Percentiles rank a stretch among this genome's conserved stretches.
These are phyloP conservation scores for Plagodis pulveraria DNA, from an alignment of 2,888 invertebrate species.

Conservation along the genomic window DNA sequence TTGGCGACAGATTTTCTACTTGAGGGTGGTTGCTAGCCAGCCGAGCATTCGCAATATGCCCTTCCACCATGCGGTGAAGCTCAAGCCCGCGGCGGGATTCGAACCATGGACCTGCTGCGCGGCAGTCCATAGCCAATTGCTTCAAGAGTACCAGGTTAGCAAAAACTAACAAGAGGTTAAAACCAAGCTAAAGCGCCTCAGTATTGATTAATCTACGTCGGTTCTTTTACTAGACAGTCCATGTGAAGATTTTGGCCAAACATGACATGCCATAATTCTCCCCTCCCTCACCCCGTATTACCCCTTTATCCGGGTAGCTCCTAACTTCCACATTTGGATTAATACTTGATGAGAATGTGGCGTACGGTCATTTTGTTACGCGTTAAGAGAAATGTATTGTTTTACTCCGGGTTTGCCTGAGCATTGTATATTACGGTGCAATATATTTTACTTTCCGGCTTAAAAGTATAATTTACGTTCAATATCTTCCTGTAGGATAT, in stretches of 20 bases:
- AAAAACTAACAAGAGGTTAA: no score
- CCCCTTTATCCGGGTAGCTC: conserved; percentile 17
- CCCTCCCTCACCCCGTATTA: conserved; percentile 9
- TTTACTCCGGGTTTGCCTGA: conserved; percentile 8
- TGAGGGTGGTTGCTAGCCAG: no score
- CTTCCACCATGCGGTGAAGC: no score
- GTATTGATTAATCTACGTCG: background rate
- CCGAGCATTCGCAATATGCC: no score
- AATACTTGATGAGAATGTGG: conserved; percentile 26
- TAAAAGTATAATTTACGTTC: background rate
- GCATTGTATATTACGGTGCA: background rate
- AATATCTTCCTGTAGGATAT: background rate
- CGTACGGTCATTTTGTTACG: conserved; percentile 26
- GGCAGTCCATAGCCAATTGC: no score
- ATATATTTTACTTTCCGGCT: background rate
- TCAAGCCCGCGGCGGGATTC: no score
- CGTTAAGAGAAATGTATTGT: conserved; percentile 11
- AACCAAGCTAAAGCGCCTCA: no score
- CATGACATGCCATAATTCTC: conserved; percentile 12
- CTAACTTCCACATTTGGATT: conserved; percentile 24
- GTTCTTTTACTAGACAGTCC: background rate
- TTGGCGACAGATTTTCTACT: no score
- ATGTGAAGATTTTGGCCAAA: conserved; percentile 4
- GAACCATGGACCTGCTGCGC: no score
- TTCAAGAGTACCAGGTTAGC: no score